Evolutionary conservation across 2,888 invertebrate species (phyloP).

Genomic region (Colletes collaris): DNA sequence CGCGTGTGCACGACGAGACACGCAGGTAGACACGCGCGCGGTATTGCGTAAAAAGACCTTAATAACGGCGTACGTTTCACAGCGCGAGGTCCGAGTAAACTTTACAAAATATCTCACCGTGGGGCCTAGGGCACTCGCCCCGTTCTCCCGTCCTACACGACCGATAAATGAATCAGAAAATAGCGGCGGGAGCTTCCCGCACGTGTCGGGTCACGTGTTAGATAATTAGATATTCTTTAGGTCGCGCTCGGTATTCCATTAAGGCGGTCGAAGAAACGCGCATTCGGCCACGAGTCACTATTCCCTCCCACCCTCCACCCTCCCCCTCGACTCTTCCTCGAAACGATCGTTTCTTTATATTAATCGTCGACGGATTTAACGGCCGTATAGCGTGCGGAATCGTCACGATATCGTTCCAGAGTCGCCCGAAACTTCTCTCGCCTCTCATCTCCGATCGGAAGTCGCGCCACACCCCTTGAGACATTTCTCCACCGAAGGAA

Average conservation of each 20-base stretch:
- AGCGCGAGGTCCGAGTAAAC: conserved; percentile 77
- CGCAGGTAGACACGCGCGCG: conserved; percentile 67
- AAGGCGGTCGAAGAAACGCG: conserved; percentile 55
- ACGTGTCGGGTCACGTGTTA: conserved; percentile 82
- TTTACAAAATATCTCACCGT: conserved; percentile 81
- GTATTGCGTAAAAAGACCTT: conserved; percentile 60
- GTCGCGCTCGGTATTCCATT: conserved; percentile 72
- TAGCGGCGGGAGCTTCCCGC: conserved; percentile 80
- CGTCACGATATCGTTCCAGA: conserved; percentile 42
- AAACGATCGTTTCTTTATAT: conserved; percentile 65
- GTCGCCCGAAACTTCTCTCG: conserved; percentile 39
- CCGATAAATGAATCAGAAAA: conserved; percentile 81
- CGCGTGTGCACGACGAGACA: conserved; percentile 48
- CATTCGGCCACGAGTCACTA: conserved; percentile 32
- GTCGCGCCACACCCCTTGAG: conserved; percentile 45
- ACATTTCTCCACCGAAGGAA: conserved; percentile 47
- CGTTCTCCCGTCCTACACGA: conserved; percentile 59
- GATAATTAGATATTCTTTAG: conserved; percentile 83
- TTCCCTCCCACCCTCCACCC: conserved; percentile 34
- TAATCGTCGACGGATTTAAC: conserved; percentile 77
- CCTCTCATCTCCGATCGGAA: conserved; percentile 66
- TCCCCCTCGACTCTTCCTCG: conserved; percentile 25
- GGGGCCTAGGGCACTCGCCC: conserved; percentile 70
- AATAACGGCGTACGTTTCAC: conserved; percentile 81
- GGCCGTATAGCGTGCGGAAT: conserved; percentile 75